Evolutionary conservation across 2,113 vertebrate species (phyloP).

Genomic region (Anser cygnoides): DNA sequence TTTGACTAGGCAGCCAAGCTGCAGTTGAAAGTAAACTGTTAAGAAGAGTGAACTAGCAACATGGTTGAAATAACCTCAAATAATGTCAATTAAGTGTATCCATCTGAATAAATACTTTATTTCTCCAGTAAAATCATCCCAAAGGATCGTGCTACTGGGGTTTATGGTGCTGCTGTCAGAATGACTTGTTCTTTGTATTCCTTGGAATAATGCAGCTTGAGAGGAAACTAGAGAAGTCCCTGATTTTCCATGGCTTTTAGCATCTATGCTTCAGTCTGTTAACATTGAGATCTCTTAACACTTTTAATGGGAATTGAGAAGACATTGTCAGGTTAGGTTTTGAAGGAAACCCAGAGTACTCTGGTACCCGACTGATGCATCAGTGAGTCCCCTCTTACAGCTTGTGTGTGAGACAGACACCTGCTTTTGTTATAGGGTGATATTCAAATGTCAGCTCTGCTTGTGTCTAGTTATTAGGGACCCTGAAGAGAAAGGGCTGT

Average conservation of each 20-base stretch:
- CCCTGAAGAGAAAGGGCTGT: background rate
- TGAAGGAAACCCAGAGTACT: background rate
- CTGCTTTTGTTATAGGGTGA: background rate
- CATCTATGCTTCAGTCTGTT: background rate
- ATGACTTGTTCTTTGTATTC: background rate
- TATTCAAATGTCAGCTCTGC: background rate
- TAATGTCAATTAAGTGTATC: background rate
- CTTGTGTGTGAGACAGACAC: background rate
- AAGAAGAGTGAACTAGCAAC: background rate
- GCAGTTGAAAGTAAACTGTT: background rate
- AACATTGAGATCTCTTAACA: background rate
- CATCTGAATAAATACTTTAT: background rate
- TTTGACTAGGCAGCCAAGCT: background rate
- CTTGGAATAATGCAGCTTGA: background rate
- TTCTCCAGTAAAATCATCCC: background rate
- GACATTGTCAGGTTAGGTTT: background rate
- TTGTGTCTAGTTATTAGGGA: background rate
- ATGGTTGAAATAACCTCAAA: background rate
- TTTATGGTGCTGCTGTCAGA: background rate
- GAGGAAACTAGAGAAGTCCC: background rate
- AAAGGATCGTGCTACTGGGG: background rate
- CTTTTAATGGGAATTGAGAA: background rate
- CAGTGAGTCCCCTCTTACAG: background rate
- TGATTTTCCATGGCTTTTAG: background rate
- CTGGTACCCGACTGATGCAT: background rate